Conservation (phyloP, 2,888 invertebrate genomes). For the Dolichopus griseipennis region DNA sequence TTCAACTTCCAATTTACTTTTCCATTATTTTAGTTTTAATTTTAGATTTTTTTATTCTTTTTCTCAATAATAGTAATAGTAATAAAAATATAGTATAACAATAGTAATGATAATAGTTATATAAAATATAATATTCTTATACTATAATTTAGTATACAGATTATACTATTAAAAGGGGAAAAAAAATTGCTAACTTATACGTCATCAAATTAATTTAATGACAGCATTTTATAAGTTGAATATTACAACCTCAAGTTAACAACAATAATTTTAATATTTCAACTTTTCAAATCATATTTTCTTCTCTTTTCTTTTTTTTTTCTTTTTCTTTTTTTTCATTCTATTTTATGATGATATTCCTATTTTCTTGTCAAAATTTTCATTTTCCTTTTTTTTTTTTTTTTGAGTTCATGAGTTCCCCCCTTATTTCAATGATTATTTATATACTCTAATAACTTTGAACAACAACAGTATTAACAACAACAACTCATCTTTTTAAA, state of each 20-base stretch:
- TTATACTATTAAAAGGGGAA: neutral
- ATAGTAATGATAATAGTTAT: no score
- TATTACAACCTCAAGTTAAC: neutral
- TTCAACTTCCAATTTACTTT: no score
- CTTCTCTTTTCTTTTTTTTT: neutral
- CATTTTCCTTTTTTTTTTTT: neutral
- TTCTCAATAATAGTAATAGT: no score
- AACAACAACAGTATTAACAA: neutral
- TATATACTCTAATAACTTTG: neutral
- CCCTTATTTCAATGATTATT: neutral
- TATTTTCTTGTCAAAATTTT: slow-evolving; percentile 6
- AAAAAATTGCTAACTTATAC: neutral
- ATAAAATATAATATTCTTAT: no score
- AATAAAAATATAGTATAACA: no score
- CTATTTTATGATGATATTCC: neutral
- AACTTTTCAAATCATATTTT: neutral
- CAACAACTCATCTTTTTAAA: neutral
- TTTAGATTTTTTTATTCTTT: no score
- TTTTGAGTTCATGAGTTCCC: neutral
- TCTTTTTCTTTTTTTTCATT: no score
- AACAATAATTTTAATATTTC: slow-evolving; percentile 6
- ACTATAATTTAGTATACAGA: no score
- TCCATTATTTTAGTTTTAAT: no score
- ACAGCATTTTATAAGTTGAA: slow-evolving; percentile 3
- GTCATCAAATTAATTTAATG: slow-evolving; percentile 4